phyloP scores from a whole-genome alignment of 2,113 vertebrate genomes.

The Amphiprion ocellaris region DNA sequence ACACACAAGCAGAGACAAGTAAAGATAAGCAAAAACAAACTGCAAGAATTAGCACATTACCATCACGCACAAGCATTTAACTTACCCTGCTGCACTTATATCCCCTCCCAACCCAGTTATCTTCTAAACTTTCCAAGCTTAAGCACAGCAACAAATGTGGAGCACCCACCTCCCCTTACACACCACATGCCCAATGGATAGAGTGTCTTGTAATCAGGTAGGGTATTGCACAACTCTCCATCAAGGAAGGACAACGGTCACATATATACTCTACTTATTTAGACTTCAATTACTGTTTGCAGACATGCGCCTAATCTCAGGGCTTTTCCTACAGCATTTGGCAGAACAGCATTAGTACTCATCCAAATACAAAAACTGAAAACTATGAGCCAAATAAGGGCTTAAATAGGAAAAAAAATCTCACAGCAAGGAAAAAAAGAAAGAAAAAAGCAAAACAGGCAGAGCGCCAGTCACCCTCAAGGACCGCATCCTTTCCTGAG shows the following conservation, averaged over 20 bases:
- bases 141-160: neutral
- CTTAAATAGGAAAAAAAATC: slow-evolving; percentile 23
- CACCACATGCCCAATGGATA: neutral
- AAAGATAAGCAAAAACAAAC: slow-evolving; percentile 36
- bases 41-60: slow-evolving; percentile 17
- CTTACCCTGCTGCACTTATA: neutral
- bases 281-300: slow-evolving; percentile 27
- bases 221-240: slow-evolving; percentile 9
- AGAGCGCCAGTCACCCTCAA: slow-evolving; percentile 43
- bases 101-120: neutral
- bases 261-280: slow-evolving; percentile 11
- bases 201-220: slow-evolving; percentile 8
- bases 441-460: slow-evolving; percentile 26
- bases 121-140: neutral
- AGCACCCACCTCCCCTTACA: slow-evolving; percentile 9
- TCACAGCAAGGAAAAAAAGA: slow-evolving; percentile 4
- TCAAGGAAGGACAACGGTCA: neutral
- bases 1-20: neutral
- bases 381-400: neutral
- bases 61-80: slow-evolving; percentile 1
- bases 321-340: slow-evolving; percentile 16
- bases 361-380: slow-evolving; percentile 16
- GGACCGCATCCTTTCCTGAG: slow-evolving; percentile 64
- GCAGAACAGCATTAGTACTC: slow-evolving; percentile 27
- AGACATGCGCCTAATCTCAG: slow-evolving; percentile 7